These are phyloP conservation scores for Oriolus oriolus DNA, from an alignment of 2,113 vertebrate species.

Conservation along the genomic window DNA sequence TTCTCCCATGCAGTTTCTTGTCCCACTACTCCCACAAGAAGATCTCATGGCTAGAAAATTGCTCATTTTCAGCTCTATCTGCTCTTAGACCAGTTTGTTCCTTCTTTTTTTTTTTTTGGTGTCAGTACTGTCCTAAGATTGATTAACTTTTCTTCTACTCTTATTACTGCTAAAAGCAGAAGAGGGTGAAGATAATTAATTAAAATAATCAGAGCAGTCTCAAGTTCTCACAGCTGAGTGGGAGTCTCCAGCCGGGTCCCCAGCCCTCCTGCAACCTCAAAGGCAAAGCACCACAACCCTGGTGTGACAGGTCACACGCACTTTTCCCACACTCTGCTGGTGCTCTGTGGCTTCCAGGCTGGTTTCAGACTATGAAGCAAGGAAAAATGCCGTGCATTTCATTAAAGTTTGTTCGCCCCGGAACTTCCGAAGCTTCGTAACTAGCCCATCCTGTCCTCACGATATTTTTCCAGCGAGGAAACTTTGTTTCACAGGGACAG, in stretches of 20 bases:
- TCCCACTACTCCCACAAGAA: background rate
- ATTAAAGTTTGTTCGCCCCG: background rate
- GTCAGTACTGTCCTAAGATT: background rate
- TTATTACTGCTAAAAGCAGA: background rate
- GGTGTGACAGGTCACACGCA: background rate
- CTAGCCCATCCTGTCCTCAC: background rate
- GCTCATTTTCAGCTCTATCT: background rate
- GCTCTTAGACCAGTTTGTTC: background rate
- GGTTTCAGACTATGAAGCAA: background rate
- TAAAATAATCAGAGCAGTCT: background rate
- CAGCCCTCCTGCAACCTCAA: background rate
- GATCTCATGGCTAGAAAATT: background rate
- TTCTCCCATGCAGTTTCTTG: background rate
- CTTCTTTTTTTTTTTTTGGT: rapidly evolving
- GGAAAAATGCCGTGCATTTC: background rate
- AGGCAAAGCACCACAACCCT: background rate
- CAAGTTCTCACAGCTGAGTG: background rate
- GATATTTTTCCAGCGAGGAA: background rate
- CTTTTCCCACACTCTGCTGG: background rate
- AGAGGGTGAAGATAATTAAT: background rate
- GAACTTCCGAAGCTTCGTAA: background rate
- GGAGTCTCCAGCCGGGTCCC: background rate
- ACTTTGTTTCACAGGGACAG: background rate
- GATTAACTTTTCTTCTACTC: background rate
- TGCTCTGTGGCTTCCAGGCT: background rate